Evolutionary conservation across 2,797 vertebrate genomes (phyloP).

Genomic region (Poeciliopsis presidionis): DNA sequence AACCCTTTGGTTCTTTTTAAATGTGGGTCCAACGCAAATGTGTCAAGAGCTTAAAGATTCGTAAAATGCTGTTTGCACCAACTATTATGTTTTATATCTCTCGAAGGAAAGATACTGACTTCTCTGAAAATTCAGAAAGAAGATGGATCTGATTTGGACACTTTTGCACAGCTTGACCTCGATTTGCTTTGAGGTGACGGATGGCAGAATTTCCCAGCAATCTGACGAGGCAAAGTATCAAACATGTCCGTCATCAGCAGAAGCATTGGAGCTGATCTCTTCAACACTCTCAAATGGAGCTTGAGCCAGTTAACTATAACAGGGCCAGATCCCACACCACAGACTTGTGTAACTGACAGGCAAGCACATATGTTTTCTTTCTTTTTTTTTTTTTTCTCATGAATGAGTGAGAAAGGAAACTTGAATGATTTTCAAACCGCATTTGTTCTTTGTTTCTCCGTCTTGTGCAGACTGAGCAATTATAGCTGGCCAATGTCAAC

Average conservation of each 20-base stretch:
- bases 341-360: slow-evolving; percentile 71
- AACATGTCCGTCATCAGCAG: slow-evolving; percentile 52
- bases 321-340: slow-evolving; percentile 69
- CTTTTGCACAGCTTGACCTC: slow-evolving; percentile 14
- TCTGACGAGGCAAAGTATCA: slow-evolving; percentile 42
- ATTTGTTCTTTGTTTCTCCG: slow-evolving; percentile 57
- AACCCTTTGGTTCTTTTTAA: not conserved
- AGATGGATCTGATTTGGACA: slow-evolving; percentile 20
- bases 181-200: slow-evolving; percentile 46
- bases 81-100: not conserved
- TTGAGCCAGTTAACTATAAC: slow-evolving; percentile 60
- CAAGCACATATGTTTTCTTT: slow-evolving; percentile 39
- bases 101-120: not conserved
- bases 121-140: not conserved
- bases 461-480: slow-evolving; percentile 39
- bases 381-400: slow-evolving; percentile 35
- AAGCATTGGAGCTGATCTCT: slow-evolving; percentile 42
- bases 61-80: not conserved
- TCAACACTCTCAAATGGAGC: slow-evolving; percentile 36
- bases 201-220: slow-evolving; percentile 41
- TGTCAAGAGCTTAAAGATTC: not conserved
- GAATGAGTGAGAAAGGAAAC: slow-evolving; percentile 57
- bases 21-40: not conserved
- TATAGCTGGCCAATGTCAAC: slow-evolving; percentile 49
- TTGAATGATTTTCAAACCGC: slow-evolving; percentile 48